These are phyloP conservation scores for Salticus scenicus DNA, from an alignment of 2,888 invertebrate genomes.

Conservation along the genomic window DNA sequence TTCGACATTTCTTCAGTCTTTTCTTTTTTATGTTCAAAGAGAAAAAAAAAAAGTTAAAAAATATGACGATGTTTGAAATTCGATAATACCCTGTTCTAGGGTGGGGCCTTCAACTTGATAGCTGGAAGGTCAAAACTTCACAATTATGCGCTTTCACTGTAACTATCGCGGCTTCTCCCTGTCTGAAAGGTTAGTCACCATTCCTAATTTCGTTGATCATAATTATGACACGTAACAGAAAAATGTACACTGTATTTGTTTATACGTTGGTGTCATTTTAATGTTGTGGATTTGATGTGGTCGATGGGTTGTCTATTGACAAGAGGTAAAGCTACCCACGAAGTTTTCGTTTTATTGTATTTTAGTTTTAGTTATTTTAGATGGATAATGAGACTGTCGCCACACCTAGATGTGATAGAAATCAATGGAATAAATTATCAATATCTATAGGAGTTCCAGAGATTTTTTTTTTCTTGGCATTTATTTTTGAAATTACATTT, in stretches of 20 bases:
- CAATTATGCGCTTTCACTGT: background rate
- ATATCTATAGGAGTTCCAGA: too few relatives aligned
- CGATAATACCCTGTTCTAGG: background rate
- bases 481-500: too few relatives aligned
- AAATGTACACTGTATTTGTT: background rate
- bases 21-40: conserved; percentile 10
- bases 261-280: background rate
- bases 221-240: background rate
- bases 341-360: too few relatives aligned
- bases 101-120: background rate
- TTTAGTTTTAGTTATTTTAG: too few relatives aligned
- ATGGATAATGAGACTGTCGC: too few relatives aligned
- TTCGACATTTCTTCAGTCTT: too few relatives aligned
- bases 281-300: background rate
- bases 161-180: background rate
- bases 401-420: too few relatives aligned
- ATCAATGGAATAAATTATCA: too few relatives aligned
- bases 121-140: background rate
- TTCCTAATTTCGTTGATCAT: background rate
- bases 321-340: background rate
- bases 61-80: background rate
- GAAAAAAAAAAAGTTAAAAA: conserved; percentile 33
- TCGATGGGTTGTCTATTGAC: background rate
- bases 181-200: too few relatives aligned
- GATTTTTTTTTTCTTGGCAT: too few relatives aligned